A percentile compares a stretch with the other conserved stretches of the same genome.
Conservation (phyloP, 2,113 vertebrate genomes). For the Poeciliopsis turrubarensis region DNA sequence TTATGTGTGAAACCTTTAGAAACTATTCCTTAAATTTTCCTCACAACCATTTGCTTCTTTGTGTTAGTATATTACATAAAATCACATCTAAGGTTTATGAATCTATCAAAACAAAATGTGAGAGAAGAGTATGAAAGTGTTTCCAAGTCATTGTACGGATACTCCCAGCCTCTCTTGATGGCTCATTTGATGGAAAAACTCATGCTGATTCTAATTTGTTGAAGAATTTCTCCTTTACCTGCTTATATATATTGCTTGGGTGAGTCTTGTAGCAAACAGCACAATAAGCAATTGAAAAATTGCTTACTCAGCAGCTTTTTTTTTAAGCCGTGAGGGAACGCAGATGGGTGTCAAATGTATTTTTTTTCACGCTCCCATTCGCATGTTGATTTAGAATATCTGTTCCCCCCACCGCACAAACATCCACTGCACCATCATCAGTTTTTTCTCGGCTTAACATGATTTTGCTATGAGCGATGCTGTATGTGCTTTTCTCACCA, state of each 20-base stretch:
- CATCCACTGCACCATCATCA: slow-evolving; percentile 10
- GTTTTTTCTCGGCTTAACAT: slow-evolving; percentile 6
- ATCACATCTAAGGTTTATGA: background rate
- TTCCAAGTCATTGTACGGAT: background rate
- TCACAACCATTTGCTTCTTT: background rate
- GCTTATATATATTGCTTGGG: slow-evolving; percentile 26
- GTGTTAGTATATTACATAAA: background rate
- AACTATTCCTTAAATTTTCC: too few species aligned
- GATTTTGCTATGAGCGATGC: background rate
- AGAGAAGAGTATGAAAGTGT: background rate
- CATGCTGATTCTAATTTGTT: slow-evolving; percentile 4
- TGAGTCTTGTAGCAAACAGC: slow-evolving; percentile 53
- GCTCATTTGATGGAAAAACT: too few species aligned
- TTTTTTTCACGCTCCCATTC: slow-evolving; percentile 32
- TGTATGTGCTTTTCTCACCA: background rate
- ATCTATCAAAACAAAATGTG: background rate
- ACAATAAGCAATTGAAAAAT: slow-evolving; percentile 45
- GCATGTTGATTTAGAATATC: slow-evolving; percentile 38
- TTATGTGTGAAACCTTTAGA: background rate
- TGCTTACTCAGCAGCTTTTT: slow-evolving; percentile 61
- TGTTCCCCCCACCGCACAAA: slow-evolving; percentile 26
- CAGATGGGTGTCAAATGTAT: slow-evolving; percentile 49
- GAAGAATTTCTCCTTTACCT: slow-evolving; percentile 3
- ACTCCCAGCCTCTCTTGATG: background rate
- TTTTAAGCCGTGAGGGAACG: slow-evolving; percentile 56